phyloP scores from a whole-genome alignment of 2,888 invertebrate species.

The Nasonovia ribisnigri region DNA sequence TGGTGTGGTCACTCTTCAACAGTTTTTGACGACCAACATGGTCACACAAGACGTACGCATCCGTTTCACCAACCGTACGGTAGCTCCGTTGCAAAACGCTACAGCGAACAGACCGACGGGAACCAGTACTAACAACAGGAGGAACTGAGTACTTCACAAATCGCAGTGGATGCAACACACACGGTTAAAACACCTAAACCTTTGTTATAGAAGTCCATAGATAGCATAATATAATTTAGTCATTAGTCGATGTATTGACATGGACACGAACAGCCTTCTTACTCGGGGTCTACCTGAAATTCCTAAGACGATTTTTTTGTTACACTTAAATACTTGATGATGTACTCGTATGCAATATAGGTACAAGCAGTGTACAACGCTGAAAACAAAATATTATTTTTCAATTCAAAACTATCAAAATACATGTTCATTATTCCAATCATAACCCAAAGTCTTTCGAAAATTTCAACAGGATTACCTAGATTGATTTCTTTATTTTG shows the following conservation, averaged over 20 bases:
- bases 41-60: constrained; percentile 77
- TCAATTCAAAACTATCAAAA: neutral
- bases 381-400: neutral
- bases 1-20: constrained; percentile 74
- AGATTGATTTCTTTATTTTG: neutral
- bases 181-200: neutral
- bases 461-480: neutral
- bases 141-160: neutral
- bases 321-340: neutral
- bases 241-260: neutral
- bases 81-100: constrained; percentile 6
- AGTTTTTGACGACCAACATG: constrained; percentile 85
- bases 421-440: neutral
- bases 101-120: neutral
- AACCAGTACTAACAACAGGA: neutral
- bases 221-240: neutral
- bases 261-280: neutral
- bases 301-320: neutral
- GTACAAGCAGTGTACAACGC: no score
- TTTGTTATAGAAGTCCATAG: neutral
- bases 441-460: neutral
- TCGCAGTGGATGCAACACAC: neutral
- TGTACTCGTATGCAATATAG: neutral
- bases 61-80: constrained; percentile 73
- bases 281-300: no score